Conservation (phyloP, 2,797 vertebrate species). For the Pitangus sulphuratus region DNA sequence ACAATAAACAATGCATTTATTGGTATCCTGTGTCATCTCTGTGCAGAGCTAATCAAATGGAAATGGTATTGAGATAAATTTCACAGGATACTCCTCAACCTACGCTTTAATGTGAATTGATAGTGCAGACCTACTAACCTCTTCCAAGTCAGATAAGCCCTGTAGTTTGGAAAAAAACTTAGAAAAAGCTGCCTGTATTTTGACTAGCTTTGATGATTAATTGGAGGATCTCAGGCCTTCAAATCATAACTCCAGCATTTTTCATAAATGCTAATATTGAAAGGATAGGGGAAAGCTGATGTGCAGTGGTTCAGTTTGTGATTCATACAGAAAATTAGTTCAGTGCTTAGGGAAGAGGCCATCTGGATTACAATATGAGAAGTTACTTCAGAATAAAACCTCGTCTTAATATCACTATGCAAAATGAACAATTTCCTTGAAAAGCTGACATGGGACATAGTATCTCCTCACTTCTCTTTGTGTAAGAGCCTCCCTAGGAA, state of each 20-base stretch:
- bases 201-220: neutral
- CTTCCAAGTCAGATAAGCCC: neutral
- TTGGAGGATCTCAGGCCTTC: neutral
- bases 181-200: neutral
- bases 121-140: neutral
- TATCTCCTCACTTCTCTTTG: neutral
- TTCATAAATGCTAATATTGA: neutral
- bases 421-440: neutral
- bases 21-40: neutral
- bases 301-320: neutral
- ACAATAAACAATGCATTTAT: neutral
- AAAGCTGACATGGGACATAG: neutral
- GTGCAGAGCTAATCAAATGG: neutral
- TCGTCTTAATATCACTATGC: neutral
- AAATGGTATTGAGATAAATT: neutral
- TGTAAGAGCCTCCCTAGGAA: neutral
- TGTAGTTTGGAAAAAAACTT: neutral
- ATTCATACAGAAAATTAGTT: neutral
- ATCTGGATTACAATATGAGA: neutral
- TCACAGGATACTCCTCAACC: neutral
- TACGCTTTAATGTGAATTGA: neutral
- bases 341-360: neutral
- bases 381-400: slow-evolving; percentile 1
- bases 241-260: neutral
- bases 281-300: neutral